Conservation (phyloP, 2,113 vertebrate species). For the Gnathonemus longibarbis region DNA sequence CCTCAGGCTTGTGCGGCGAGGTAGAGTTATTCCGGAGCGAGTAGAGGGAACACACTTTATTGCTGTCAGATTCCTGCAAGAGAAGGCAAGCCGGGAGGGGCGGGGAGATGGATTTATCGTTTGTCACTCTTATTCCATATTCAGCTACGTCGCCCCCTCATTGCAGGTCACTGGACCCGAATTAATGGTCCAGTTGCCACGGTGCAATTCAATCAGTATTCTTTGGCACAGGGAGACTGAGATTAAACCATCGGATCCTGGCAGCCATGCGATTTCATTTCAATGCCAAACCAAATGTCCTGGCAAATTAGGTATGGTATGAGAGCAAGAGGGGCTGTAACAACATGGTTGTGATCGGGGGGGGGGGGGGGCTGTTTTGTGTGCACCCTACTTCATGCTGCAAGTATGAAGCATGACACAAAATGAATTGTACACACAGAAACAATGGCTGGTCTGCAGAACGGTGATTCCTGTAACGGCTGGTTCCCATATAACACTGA, state of each 20-base stretch:
- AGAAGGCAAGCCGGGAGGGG: constrained; percentile 25
- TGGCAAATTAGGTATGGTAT: not conserved
- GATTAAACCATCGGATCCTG: constrained; percentile 16
- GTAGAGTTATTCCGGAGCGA: constrained; percentile 89
- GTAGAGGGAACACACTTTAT: constrained; percentile 84
- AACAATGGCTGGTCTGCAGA: not conserved
- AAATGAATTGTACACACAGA: not conserved
- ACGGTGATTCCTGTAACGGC: not conserved
- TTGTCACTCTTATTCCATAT: not conserved
- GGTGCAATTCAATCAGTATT: constrained; percentile 5
- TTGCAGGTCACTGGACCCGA: not conserved
- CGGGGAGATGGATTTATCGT: not conserved
- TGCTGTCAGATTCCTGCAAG: constrained; percentile 80
- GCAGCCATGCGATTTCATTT: not conserved
- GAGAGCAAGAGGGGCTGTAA: not conserved
- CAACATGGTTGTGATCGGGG: not conserved
- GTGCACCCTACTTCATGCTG: not conserved
- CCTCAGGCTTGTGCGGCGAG: constrained; percentile 88
- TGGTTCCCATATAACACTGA: not conserved
- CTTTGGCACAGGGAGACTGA: constrained; percentile 3
- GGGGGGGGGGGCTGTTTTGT: not conserved
- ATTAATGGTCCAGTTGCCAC: not conserved
- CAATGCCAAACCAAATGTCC: constrained; percentile 8
- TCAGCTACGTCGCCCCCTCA: not conserved
- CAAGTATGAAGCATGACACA: not conserved